Evolutionary conservation across 2,113 vertebrate species (phyloP).

Genomic region (Solenodon paradoxus): DNA sequence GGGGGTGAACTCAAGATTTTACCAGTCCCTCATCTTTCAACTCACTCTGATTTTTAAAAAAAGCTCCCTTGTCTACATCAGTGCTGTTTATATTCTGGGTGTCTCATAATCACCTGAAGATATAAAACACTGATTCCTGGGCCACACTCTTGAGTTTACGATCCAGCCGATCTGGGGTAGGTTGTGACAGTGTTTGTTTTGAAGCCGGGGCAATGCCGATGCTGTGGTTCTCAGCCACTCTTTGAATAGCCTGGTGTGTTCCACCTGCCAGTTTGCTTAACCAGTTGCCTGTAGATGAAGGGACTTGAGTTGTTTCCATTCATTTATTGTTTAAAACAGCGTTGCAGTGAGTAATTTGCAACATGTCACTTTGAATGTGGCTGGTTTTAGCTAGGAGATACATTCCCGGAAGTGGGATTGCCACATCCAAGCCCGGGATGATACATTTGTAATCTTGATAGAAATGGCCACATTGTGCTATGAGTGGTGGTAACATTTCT

Average conservation of each 20-base stretch:
- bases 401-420: not conserved
- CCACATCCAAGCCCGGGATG: not conserved
- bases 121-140: not conserved
- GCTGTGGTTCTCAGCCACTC: not conserved
- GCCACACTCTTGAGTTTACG: not conserved
- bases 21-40: not conserved
- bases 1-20: no score
- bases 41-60: not conserved
- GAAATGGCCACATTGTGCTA: not conserved
- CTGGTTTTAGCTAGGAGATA: not conserved
- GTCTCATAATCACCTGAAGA: not conserved
- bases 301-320: not conserved
- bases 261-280: not conserved
- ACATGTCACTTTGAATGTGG: not conserved
- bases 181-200: not conserved
- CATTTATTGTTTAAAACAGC: not conserved
- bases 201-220: not conserved
- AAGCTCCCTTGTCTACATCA: not conserved
- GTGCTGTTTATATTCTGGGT: not conserved
- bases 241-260: no score
- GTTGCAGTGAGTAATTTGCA: not conserved
- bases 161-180: not conserved
- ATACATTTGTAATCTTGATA: not conserved
- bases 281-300: not conserved
- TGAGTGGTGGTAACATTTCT: not conserved